Base-by-base conservation (phyloP, 2,113 vertebrate species). In the Ovibos moschatus region DNA sequence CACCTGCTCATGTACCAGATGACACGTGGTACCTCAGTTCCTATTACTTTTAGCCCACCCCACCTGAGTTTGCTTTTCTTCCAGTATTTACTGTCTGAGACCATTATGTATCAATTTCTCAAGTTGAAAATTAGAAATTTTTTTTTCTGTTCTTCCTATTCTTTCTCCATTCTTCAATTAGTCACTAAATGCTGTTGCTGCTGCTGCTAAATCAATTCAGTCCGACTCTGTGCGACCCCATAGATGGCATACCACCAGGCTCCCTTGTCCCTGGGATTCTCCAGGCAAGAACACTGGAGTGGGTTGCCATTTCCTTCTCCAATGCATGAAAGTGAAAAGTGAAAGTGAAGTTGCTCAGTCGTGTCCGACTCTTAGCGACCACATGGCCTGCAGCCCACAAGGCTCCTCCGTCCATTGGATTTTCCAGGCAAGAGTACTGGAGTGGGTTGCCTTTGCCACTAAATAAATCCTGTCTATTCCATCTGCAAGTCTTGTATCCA, bases 111-210 rank as follows among this genome's bases (percentile, higher is more conserved):
- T n/a, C 50, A 43, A 5, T 94, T 91, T 95, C 86, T 93, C 47
- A 94, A 87, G 57, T 6, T 90, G 47, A 25, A 87, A 95, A 81
- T 11, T 17, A 64, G 74, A 28, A 87, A 84, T 86, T 55, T 60
- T 36, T 2, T 36, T 4, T 40, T 58, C 67, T 79, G 3, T 53
- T 33, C 30, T 51, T 85, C 40, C 5, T 21, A 88, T 85, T 90
- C 57, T 82, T 58, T 71, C 28, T 30, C n/a, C 23, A 0, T 87
- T 87, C 33, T 94, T 21, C 30, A 78, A 2, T 95, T 86, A 76
- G 51, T 81, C 25, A 47, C 19, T 86, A 53, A 58, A 58, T 27
- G 57, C 57, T 27, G 10, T 58, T 58, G 57, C 57, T 58, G 25
- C 55, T 25, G 55, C 57, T 58, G 57, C 57, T 58, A 58, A 58